Conservation (phyloP, 2,113 vertebrate genomes). For the Colaptes auratus region DNA sequence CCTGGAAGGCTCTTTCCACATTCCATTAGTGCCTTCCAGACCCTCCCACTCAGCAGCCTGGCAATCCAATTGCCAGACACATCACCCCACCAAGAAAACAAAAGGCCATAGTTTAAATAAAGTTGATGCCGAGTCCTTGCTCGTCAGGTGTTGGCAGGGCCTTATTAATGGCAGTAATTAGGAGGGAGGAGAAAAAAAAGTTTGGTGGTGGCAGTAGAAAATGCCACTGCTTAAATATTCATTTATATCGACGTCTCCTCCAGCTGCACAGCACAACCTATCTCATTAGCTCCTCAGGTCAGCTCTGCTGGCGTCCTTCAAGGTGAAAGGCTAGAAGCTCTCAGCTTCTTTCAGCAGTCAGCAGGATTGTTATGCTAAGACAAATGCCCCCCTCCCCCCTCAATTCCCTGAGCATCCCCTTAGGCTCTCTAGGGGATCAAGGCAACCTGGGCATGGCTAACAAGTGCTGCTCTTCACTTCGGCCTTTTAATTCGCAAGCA, state of each 20-base stretch:
- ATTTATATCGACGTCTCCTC: constrained; percentile 42
- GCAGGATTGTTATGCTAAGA: background rate
- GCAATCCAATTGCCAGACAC: background rate
- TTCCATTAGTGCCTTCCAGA: constrained; percentile 22
- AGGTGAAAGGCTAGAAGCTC: constrained; percentile 4
- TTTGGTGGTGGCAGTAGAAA: constrained; percentile 23
- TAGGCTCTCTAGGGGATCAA: background rate
- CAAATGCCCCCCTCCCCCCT: background rate
- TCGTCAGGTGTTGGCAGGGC: constrained; percentile 57
- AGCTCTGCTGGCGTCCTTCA: background rate
- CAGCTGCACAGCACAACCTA: background rate
- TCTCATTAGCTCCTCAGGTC: background rate
- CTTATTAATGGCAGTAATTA: constrained; percentile 72
- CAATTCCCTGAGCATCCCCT: background rate
- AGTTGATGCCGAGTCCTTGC: constrained; percentile 49
- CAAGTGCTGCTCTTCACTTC: background rate
- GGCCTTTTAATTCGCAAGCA: background rate
- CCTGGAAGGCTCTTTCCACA: background rate
- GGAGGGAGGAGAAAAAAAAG: background rate
- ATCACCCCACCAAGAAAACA: constrained; percentile 15
- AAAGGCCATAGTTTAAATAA: constrained; percentile 50
- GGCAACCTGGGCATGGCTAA: background rate
- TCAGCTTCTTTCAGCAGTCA: background rate
- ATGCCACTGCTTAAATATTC: constrained; percentile 51
- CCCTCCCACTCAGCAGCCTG: background rate